Evolutionary conservation across 2,888 invertebrate genomes (phyloP), one percentile per base, ranked within the genome.

Genomic region (Bellardia bayeri): DNA sequence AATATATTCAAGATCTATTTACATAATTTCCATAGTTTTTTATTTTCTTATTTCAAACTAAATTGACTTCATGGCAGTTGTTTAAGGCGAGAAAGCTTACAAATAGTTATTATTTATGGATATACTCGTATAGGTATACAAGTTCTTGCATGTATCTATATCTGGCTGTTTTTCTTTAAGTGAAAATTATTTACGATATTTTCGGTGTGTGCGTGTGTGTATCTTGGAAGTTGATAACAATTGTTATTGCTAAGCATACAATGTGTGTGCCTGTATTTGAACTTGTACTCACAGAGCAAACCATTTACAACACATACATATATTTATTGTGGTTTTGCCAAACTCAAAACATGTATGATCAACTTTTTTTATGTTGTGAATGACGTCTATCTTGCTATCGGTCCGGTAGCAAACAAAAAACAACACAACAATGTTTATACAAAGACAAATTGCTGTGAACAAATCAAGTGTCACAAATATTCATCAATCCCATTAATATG

Each of bases 331-430:
- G 64, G 78, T 72, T 72, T 58, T 79, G 71, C 45, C n/a, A 66
- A 76, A 76, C 66, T 40, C 37, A 72, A 63, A 56, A 74, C 85
- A 80, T 74, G 80, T 79, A 80, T 85, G 80, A 85, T 68, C 79
- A 80, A 78, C 30, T 74, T 51, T 81, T 63, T 76, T 51, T 9
- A 61, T 79, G 74, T 79, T 69, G 74, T 42, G 51, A 68, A 54
- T 85, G 85, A 80, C 58, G 69, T 74, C 49, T 61, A 51, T 61
- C 9, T 74, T 68, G 66, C n/a, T 74, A 80, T 69, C 79, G 49
- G 14, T 78, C 30, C 83, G 54, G 54, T 56, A 54, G 54, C 40
- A 23, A 61, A 33, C 5, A 56, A 56, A 33, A 7, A 56, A 56
- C 2, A 56, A 23, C 8, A 33, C 6, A 64, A 7, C n/a, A 45